Evolutionary conservation across 2,113 vertebrate genomes (phyloP).

Genomic region (Rhea americana): DNA sequence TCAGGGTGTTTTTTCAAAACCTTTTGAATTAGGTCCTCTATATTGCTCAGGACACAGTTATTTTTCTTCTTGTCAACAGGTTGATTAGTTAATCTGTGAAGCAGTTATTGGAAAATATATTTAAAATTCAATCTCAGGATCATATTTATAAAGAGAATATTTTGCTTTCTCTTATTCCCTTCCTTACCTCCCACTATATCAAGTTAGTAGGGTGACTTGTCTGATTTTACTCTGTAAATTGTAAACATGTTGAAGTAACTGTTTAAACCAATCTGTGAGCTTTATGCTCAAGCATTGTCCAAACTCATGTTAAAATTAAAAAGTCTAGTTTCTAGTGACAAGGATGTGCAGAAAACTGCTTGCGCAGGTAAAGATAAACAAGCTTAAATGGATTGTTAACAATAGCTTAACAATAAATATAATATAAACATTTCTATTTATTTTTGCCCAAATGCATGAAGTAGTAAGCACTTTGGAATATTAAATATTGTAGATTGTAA

Average conservation of each 20-base stretch:
- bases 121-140: not conserved
- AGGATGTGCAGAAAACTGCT: not conserved
- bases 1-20: not conserved
- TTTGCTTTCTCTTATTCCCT: not conserved
- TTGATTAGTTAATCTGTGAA: not conserved
- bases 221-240: too few relatives aligned
- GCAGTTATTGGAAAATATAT: not conserved
- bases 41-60: not conserved
- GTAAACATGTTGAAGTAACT: too few relatives aligned
- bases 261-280: not conserved
- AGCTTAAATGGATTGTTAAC: not conserved
- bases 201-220: too few relatives aligned
- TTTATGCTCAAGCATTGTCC: not conserved
- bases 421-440: not conserved
- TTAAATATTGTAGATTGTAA: not conserved
- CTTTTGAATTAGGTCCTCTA: not conserved
- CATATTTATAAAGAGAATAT: not conserved
- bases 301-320: not conserved
- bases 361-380: not conserved
- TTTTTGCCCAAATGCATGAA: rapidly evolving
- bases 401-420: not conserved
- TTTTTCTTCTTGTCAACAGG: not conserved
- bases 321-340: not conserved
- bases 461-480: not conserved
- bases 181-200: too few relatives aligned